Evolutionary conservation across 2,113 vertebrate species (phyloP).

Genomic region (Ameiurus melas): DNA sequence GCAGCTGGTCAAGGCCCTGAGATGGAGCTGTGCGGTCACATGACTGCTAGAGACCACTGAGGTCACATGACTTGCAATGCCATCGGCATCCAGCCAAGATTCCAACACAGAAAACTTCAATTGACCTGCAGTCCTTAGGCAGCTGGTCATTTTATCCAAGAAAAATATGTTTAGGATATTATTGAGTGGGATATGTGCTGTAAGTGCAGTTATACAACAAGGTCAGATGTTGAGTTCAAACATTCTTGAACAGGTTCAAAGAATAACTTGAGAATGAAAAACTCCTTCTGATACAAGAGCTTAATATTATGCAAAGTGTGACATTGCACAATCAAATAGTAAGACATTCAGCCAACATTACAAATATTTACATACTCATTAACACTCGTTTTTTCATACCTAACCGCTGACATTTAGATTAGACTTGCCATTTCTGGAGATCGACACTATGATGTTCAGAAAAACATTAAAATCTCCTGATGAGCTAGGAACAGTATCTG

Average conservation of each 20-base stretch:
- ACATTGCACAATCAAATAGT: background rate
- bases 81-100: constrained; percentile 33
- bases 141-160: constrained; percentile 33
- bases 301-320: background rate
- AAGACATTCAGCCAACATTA: background rate
- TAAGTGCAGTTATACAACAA: constrained; percentile 25
- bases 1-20: constrained; percentile 68
- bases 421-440: too few relatives aligned
- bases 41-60: constrained; percentile 37
- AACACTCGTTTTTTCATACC: background rate
- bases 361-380: background rate
- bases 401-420: background rate
- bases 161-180: constrained; percentile 26
- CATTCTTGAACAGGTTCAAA: constrained; percentile 2
- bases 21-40: constrained; percentile 41
- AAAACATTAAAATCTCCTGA: background rate
- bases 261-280: background rate
- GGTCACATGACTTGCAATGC: constrained; percentile 27
- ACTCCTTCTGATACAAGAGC: too few relatives aligned
- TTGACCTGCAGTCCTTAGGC: constrained; percentile 45
- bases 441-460: too few relatives aligned
- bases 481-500: background rate
- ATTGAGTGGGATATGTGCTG: constrained; percentile 12
- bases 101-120: constrained; percentile 37
- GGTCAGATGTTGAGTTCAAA: constrained; percentile 20